phyloP scores from a whole-genome alignment of 1,140 invertebrate species.

The Aphaenogaster rudis region DNA sequence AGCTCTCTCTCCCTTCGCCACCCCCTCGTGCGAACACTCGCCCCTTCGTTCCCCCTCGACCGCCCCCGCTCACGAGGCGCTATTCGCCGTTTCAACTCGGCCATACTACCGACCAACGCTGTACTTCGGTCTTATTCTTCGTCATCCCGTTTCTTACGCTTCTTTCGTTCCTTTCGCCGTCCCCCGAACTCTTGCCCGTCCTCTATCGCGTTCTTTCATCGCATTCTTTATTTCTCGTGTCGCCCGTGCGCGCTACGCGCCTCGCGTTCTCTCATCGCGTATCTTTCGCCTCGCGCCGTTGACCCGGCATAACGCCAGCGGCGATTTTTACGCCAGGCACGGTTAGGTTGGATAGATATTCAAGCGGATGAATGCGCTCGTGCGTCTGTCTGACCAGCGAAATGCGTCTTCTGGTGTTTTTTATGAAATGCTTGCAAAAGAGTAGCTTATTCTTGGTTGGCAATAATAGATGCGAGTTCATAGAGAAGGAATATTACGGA shows the following conservation, averaged over 20 bases:
- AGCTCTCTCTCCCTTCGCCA: conserved; percentile 33
- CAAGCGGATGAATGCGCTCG: conserved; percentile 41
- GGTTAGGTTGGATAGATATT: conserved; percentile 49
- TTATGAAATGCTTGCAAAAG: neutral
- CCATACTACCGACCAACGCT: conserved; percentile 27
- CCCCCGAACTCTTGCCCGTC: neutral
- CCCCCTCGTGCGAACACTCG: conserved; percentile 43
- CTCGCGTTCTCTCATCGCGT: conserved; percentile 30
- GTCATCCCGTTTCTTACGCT: conserved; percentile 30
- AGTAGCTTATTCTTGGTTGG: neutral
- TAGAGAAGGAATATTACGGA: neutral
- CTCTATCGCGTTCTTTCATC: conserved; percentile 46
- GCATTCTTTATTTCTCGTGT: conserved; percentile 55
- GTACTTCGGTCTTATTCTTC: conserved; percentile 58
- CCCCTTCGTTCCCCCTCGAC: conserved; percentile 12
- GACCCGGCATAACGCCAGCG: conserved; percentile 44
- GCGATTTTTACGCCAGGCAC: conserved; percentile 42
- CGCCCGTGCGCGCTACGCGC: conserved; percentile 12
- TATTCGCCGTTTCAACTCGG: conserved; percentile 56
- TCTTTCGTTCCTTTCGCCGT: conserved; percentile 6
- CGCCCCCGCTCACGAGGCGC: conserved; percentile 23
- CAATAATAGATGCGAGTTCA: neutral
- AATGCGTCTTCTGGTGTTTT: conserved; percentile 24
- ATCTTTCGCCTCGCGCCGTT: conserved; percentile 56
- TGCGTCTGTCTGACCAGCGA: conserved; percentile 1